A percentile compares a stretch with the other conserved stretches of the same genome.
Conservation (phyloP, 2,888 invertebrate genomes). For the Erynnis tages region DNA sequence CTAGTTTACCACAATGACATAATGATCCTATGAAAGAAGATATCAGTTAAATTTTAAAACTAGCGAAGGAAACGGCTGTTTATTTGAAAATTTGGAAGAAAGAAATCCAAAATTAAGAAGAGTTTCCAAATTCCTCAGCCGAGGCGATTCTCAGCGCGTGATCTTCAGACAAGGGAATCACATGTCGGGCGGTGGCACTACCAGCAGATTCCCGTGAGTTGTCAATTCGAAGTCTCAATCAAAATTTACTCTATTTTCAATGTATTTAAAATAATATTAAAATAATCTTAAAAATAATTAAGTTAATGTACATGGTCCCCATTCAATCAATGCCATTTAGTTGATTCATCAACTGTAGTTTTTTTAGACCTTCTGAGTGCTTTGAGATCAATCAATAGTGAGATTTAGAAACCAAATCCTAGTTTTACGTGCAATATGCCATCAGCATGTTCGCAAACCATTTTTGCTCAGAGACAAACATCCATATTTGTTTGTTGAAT, state of each 20-base stretch:
- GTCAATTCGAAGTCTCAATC: conserved; percentile 34
- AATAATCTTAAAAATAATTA: no score
- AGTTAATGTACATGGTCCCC: no score
- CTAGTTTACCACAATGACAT: no score
- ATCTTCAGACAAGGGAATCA: conserved; percentile 88
- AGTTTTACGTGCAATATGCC: conserved; percentile 12
- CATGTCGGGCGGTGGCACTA: conserved; percentile 83
- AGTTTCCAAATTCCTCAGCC: conserved; percentile 75
- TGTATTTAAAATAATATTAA: no score
- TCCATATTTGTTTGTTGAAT: neutral
- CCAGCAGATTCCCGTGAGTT: conserved; percentile 87
- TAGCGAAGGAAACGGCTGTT: no score
- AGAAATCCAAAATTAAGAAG: conserved; percentile 36
- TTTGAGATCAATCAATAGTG: conserved; percentile 2
- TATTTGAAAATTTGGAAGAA: conserved; percentile 8
- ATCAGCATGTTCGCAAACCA: conserved; percentile 38
- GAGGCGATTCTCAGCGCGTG: conserved; percentile 87
- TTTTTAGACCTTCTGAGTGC: conserved; percentile 9
- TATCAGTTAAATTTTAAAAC: no score
- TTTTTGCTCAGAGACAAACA: conserved; percentile 30
- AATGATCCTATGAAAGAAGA: neutral
- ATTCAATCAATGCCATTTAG: conserved; percentile 13
- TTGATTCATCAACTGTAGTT: conserved; percentile 12
- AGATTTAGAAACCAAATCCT: conserved; percentile 4
- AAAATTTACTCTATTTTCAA: no score